Base-by-base conservation (phyloP, 2,888 invertebrate species). In the Diarsia rubi region DNA sequence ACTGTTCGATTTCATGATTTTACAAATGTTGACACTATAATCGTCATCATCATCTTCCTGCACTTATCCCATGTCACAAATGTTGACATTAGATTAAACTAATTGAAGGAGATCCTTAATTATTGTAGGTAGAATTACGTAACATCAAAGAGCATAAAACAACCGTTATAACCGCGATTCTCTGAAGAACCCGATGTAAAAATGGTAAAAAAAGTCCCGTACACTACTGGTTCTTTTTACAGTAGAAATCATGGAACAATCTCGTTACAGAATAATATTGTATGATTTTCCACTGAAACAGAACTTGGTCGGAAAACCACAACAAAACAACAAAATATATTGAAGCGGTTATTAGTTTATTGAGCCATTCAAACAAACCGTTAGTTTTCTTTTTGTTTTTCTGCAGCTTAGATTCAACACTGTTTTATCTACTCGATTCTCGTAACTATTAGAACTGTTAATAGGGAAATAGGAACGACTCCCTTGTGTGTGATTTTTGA, bases 401-500 rank as follows among this genome's bases (percentile, higher is more conserved):
- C 24, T 19, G 14, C 54, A 76, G 44, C 59, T 44, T 45, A 52
- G 63, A 64, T 71, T 64, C 8, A n/a, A 27, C 27, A 42, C 6
- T 45, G 31, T 52, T 59, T 45, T 47, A 49, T 65, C 21, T 54
- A 42, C 27, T 54, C 12, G 52, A 37, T 47, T 54, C 21, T n/a
- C 31, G 52, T 73, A 73, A 64, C 76, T 75, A 82, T 77, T 70
- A 72, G 59, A 68, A 75, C 73, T 69, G 70, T 54, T 84, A 83
- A 75, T 78, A 78, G 62, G 76, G 57, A 82, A 73, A 77, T 85
- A 78, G 75, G 67, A 67, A 81, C 65, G 79, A 79, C 67, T 83
- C 87, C 83, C 85, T 14, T 12, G 87, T 76, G 86, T 85, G 83
- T 68, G 73, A 83, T 79, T 78, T 86, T 75, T 60, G 77, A 79